Evolutionary conservation across 2,888 invertebrate genomes (phyloP).

Genomic region (Agrilus biguttatus): DNA sequence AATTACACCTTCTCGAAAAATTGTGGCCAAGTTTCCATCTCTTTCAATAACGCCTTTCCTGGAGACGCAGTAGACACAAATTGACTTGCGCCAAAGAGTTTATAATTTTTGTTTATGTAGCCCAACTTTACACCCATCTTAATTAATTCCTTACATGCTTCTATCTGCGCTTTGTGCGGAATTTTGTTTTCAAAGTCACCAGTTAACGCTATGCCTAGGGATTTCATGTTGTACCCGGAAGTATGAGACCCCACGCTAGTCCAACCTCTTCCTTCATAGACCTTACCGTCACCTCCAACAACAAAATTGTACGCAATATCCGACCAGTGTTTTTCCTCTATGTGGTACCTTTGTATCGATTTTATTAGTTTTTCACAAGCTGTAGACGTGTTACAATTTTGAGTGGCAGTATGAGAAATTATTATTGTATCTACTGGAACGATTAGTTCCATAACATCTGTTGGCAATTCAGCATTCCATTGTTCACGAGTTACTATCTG

Average conservation of each 20-base stretch:
- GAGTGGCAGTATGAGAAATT: constrained; percentile 44
- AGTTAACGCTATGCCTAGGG: constrained; percentile 50
- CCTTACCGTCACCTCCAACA: constrained; percentile 59
- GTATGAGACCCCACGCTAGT: constrained; percentile 51
- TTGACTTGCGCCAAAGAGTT: constrained; percentile 47
- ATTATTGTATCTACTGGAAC: constrained; percentile 30
- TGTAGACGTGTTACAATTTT: constrained; percentile 36
- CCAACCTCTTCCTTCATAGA: constrained; percentile 61
- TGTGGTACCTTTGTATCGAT: constrained; percentile 45
- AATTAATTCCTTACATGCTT: constrained; percentile 44
- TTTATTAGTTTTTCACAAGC: constrained; percentile 40
- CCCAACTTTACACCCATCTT: constrained; percentile 39
- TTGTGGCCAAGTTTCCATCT: constrained; percentile 45
- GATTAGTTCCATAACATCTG: constrained; percentile 25
- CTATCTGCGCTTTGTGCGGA: constrained; percentile 36
- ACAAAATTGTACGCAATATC: constrained; percentile 60
- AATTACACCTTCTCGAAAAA: too few species aligned
- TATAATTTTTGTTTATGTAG: constrained; percentile 43
- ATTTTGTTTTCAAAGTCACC: constrained; percentile 42
- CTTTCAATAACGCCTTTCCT: constrained; percentile 42
- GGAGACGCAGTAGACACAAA: constrained; percentile 46
- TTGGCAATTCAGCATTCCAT: constrained; percentile 47
- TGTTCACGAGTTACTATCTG: constrained; percentile 37
- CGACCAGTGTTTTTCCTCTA: constrained; percentile 40
- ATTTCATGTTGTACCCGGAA: constrained; percentile 41